Conservation (phyloP, 2,888 invertebrate species). For the Anoplius nigerrimus region DNA sequence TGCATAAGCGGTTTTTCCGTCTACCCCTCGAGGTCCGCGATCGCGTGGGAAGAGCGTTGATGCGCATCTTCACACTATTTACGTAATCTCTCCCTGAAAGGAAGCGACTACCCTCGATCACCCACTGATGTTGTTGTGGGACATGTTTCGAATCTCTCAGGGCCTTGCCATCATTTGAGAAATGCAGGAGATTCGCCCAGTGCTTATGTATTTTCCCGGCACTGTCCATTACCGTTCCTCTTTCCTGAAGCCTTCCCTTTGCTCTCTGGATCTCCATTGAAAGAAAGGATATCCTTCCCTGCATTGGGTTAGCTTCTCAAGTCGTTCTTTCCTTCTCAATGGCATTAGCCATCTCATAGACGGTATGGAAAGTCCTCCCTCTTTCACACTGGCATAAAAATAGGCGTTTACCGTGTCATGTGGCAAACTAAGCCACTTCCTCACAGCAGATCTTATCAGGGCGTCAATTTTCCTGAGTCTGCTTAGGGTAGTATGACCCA, state of each 20-base stretch:
- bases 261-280: neutral
- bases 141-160: constrained; percentile 9
- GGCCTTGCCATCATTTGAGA: constrained; percentile 23
- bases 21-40: constrained; percentile 54
- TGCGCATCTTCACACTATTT: constrained; percentile 46
- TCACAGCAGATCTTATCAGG: constrained; percentile 54
- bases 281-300: neutral
- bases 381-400: constrained; percentile 56
- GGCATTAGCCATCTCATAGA: constrained; percentile 27
- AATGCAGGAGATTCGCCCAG: constrained; percentile 39
- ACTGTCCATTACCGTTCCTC: constrained; percentile 13
- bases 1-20: constrained; percentile 42
- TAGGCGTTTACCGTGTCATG: constrained; percentile 61
- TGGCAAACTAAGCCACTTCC: constrained; percentile 63
- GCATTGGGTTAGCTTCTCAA: too few relatives aligned
- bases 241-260: neutral
- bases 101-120: constrained; percentile 27
- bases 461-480: constrained; percentile 63
- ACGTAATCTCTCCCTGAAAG: constrained; percentile 34
- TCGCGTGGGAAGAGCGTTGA: constrained; percentile 60
- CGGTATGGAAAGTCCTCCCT: constrained; percentile 49
- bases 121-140: constrained; percentile 27
- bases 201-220: constrained; percentile 4
- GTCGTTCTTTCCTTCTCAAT: neutral
- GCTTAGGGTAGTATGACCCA: constrained; percentile 54